Evolutionary conservation across 2,113 vertebrate species (phyloP).

Genomic region (Serinus canaria): DNA sequence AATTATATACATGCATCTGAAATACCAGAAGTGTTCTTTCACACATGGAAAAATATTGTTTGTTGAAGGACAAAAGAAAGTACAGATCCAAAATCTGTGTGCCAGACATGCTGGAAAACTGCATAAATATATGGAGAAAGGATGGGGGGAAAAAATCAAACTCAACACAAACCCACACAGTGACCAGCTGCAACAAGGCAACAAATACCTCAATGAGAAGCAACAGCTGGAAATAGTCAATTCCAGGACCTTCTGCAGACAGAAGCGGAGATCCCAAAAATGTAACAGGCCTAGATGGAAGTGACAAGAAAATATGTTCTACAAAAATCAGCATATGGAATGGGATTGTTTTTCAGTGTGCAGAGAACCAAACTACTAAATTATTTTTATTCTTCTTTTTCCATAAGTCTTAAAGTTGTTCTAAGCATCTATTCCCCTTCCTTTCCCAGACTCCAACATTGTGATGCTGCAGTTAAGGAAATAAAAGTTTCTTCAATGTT

Average conservation of each 20-base stretch:
- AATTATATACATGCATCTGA: not conserved
- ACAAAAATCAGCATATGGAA: not conserved
- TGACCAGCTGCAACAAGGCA: conserved; percentile 10
- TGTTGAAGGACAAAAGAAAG: conserved; percentile 46
- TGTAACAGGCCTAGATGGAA: not conserved
- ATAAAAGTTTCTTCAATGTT: not conserved
- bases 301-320: not conserved
- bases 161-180: not conserved
- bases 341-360: not conserved
- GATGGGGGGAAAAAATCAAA: not conserved
- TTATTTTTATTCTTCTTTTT: not conserved
- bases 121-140: not conserved
- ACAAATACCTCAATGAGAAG: not conserved
- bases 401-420: not conserved
- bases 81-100: conserved; percentile 22
- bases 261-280: not conserved
- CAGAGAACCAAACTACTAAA: not conserved
- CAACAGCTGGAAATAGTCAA: not conserved
- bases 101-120: conserved; percentile 29
- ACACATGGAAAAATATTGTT: conserved; percentile 35
- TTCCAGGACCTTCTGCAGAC: not conserved
- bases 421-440: not conserved
- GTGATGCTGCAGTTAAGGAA: not conserved
- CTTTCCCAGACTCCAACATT: not conserved
- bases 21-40: conserved; percentile 29